phyloP scores from a whole-genome alignment of 2,113 vertebrate genomes.

The Chlamydotis undulata region DNA sequence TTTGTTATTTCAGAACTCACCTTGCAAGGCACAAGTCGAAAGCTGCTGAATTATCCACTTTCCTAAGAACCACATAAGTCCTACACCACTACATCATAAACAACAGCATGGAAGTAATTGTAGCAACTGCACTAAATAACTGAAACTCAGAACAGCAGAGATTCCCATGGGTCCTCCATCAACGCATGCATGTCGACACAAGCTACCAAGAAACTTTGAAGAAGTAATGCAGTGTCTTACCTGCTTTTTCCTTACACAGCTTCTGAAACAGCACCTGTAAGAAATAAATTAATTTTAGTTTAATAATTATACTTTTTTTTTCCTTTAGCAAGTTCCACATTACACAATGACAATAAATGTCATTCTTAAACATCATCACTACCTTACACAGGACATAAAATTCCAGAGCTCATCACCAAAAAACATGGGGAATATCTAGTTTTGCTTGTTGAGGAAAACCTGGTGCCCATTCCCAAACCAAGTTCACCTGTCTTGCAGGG shows the following conservation, averaged over 20 bases:
- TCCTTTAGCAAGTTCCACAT: background rate
- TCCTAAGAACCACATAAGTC: background rate
- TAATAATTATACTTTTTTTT: background rate
- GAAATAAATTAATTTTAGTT: constrained; percentile 52
- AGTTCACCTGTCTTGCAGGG: background rate
- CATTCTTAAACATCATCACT: background rate
- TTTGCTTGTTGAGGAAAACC: background rate
- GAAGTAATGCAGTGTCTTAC: constrained; percentile 70
- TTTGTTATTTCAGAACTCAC: background rate
- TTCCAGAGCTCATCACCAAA: background rate
- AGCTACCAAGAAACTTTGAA: background rate
- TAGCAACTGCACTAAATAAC: background rate
- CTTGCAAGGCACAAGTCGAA: background rate
- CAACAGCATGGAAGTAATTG: background rate
- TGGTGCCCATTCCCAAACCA: background rate
- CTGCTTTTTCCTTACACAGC: constrained; percentile 75
- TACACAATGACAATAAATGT: background rate
- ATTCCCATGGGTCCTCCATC: background rate
- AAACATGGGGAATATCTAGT: background rate
- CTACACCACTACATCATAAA: background rate
- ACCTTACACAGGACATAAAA: background rate
- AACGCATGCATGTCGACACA: background rate
- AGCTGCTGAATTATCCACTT: background rate
- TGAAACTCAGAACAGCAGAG: background rate
- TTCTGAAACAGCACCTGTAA: constrained; percentile 80